A percentile compares a stretch with the other conserved stretches of the same genome.
These are phyloP conservation scores for Mormoops blainvillei DNA, from an alignment of 2,113 vertebrate species.

Conservation along the genomic window DNA sequence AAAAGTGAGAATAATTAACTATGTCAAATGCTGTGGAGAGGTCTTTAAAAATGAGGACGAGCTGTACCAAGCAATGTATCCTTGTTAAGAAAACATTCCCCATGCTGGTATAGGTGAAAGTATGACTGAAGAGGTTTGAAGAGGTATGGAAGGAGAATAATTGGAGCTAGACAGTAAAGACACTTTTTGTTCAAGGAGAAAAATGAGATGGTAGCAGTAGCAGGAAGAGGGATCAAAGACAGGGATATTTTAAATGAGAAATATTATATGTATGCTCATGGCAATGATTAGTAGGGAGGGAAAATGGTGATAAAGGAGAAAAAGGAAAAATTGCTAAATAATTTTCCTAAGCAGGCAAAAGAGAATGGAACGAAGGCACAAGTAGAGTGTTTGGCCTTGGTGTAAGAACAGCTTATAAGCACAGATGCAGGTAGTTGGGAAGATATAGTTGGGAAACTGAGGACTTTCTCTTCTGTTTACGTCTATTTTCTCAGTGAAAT, in stretches of 20 bases:
- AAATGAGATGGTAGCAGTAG: not conserved
- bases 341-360: not conserved
- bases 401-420: not conserved
- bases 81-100: not conserved
- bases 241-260: constrained; percentile 14
- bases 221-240: not conserved
- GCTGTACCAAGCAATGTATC: not conserved
- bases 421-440: not conserved
- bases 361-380: not conserved
- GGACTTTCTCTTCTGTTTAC: not conserved
- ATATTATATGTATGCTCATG: not conserved
- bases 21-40: not conserved
- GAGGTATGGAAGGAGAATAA: not conserved
- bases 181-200: not conserved
- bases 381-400: not conserved
- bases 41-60: not conserved
- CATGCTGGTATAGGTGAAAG: not conserved
- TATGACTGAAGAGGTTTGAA: not conserved
- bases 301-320: not conserved
- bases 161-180: not conserved
- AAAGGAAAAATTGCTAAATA: not conserved
- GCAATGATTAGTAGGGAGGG: not conserved
- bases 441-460: not conserved
- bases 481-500: not conserved
- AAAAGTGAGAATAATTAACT: not conserved